Conservation (phyloP, 2,888 invertebrate species). For the Synergus itoensis region DNA sequence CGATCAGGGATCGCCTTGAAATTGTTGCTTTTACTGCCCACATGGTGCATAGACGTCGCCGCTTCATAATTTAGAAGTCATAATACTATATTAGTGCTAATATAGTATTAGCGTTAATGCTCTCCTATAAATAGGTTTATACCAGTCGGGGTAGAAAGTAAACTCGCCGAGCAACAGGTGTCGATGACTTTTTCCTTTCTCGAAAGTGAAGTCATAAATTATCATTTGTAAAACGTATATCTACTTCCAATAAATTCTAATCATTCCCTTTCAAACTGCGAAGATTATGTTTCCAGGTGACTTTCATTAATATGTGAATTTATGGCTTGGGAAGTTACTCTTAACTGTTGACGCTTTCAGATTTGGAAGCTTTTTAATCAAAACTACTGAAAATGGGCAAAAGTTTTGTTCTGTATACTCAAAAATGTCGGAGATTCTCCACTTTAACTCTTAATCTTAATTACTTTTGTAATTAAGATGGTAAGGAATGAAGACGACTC, state of each 20-base stretch:
- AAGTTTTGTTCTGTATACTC: too few relatives aligned
- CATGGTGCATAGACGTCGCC: conserved; percentile 7
- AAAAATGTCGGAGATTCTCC: too few relatives aligned
- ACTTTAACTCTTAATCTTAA: too few relatives aligned
- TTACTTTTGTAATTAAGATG: too few relatives aligned
- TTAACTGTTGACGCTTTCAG: background rate
- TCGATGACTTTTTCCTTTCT: conserved; percentile 12
- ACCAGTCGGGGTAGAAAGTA: conserved; percentile 12
- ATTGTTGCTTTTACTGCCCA: conserved; percentile 38
- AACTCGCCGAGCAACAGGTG: conserved; percentile 29
- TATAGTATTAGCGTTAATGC: conserved; percentile 30
- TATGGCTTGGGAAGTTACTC: background rate
- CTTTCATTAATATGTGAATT: background rate
- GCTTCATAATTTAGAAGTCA: conserved; percentile 26
- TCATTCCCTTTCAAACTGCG: background rate
- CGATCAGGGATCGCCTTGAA: conserved; percentile 37
- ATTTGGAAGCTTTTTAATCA: background rate
- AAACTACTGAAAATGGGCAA: too few relatives aligned
- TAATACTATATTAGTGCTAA: conserved; percentile 26
- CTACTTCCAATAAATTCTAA: background rate
- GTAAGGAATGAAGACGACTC: too few relatives aligned
- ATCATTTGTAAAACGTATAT: background rate
- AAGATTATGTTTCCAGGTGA: background rate
- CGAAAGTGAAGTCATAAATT: conserved; percentile 24
- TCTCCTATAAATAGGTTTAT: conserved; percentile 18